Evolutionary conservation across 1,140 invertebrate genomes (phyloP), one percentile per base, ranked within the genome.

Genomic region (Papilio polyxenes): DNA sequence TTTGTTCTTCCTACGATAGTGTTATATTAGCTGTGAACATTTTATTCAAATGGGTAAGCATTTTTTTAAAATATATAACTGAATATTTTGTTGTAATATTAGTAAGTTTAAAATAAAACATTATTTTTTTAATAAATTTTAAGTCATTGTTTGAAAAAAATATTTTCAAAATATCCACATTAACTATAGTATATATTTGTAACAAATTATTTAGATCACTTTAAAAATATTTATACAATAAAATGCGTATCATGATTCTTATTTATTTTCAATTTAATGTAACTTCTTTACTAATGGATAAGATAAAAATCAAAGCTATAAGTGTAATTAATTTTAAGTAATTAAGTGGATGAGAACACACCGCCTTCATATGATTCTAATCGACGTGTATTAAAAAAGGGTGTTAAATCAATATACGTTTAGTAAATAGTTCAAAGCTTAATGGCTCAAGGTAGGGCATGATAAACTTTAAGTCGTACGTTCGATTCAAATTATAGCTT

Each of bases 11-110:
- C 3, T 76, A 13, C 11, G 20, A 10, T 48, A 53, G 23, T 76
- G 9, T 76, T 76, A 23, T 51, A 31, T 1, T 56, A 13, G 75
- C 11, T 23, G 23, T 53, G 75, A 76, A 76, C 31, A 72, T 72
- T 31, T 72, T 72, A 72, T 37, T 72, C 13, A 13, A 11, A 72
- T 37, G 31, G 65, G 65, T 72, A 72, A 72, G 51, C 10, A 76
- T 20, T 20, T 10, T 51, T 51, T 76, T 23, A 3, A 23, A 51
- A 44, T 74, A 44, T n/a, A 44, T 44, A 4, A 44, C 4, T 44
- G 40, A 44, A 44, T 44, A 7, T 44, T 44, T 6, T 6, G 40
- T 44, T 44, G 7, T 1, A 44, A 44, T 44, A 44, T 44, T 44
- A 44, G 40, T 44, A 44, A 44, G 40, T 44, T 40, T 40, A n/a